Percentiles rank a stretch among this genome's conserved stretches.
These are phyloP conservation scores for Empidonax alnorum DNA, from an alignment of 2,113 vertebrate genomes.

Conservation along the genomic window DNA sequence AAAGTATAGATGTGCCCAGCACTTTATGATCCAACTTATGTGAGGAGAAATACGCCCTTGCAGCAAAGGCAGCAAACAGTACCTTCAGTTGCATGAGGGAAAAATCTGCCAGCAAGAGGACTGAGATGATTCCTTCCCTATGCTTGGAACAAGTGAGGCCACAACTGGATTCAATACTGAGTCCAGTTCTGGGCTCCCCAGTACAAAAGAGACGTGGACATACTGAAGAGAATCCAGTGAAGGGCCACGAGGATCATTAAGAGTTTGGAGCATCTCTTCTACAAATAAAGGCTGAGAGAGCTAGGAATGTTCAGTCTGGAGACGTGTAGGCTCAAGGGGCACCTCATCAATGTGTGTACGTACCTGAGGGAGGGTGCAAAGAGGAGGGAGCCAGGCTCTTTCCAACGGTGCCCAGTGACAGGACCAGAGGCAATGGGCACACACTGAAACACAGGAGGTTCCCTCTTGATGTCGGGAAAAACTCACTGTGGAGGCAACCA, in stretches of 20 bases:
- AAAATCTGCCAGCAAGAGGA: not conserved
- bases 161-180: not conserved
- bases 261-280: not conserved
- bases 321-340: not conserved
- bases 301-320: not conserved
- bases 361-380: not conserved
- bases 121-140: not conserved
- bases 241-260: not conserved
- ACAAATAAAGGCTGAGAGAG: not conserved
- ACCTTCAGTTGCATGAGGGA: not conserved
- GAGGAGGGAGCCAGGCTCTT: not conserved
- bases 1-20: not conserved
- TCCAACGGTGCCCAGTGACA: not conserved
- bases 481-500: not conserved
- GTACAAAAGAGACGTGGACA: not conserved
- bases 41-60: not conserved
- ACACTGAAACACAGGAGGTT: not conserved
- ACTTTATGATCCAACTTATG: not conserved
- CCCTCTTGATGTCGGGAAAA: not conserved
- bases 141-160: not conserved
- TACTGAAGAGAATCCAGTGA: not conserved
- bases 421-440: not conserved
- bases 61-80: not conserved
- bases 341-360: not conserved
- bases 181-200: not conserved